These are phyloP conservation scores for Nothoprocta pentlandii DNA, from an alignment of 2,113 vertebrate genomes.

Conservation along the genomic window DNA sequence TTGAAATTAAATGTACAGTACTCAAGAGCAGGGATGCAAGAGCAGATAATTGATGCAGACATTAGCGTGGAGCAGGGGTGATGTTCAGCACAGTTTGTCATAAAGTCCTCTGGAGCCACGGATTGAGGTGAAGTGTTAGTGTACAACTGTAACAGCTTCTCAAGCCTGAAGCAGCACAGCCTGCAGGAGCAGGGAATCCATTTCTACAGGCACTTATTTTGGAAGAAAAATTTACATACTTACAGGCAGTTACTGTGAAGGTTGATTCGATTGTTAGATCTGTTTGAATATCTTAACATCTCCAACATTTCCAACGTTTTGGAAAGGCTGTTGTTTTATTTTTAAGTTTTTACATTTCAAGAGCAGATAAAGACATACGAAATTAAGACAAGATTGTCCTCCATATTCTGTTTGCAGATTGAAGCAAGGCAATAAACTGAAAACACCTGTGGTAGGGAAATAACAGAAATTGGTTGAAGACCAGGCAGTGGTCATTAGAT, in stretches of 20 bases:
- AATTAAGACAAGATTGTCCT: background rate
- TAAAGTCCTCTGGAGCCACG: background rate
- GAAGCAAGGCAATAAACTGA: conserved; percentile 8
- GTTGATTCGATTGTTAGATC: conserved; percentile 13
- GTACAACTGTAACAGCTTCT: background rate
- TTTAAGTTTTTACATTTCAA: conserved; percentile 29
- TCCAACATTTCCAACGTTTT: background rate
- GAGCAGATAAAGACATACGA: background rate
- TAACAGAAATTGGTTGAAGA: background rate
- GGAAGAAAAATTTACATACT: background rate
- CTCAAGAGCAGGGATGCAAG: background rate
- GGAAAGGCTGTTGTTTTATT: conserved; percentile 16
- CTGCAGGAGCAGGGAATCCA: background rate
- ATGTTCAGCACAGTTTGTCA: background rate
- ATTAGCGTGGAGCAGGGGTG: background rate
- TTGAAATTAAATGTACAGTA: background rate
- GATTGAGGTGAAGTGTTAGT: background rate
- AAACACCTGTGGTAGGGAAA: background rate
- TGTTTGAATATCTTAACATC: conserved; percentile 24
- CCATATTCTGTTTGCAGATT: background rate
- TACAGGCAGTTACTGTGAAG: background rate
- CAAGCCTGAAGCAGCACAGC: background rate
- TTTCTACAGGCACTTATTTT: background rate
- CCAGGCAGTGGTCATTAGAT: background rate
- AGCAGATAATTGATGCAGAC: background rate